These are phyloP conservation scores for Coregonus clupeaformis DNA, from an alignment of 2,113 vertebrate species.

Conservation along the genomic window DNA sequence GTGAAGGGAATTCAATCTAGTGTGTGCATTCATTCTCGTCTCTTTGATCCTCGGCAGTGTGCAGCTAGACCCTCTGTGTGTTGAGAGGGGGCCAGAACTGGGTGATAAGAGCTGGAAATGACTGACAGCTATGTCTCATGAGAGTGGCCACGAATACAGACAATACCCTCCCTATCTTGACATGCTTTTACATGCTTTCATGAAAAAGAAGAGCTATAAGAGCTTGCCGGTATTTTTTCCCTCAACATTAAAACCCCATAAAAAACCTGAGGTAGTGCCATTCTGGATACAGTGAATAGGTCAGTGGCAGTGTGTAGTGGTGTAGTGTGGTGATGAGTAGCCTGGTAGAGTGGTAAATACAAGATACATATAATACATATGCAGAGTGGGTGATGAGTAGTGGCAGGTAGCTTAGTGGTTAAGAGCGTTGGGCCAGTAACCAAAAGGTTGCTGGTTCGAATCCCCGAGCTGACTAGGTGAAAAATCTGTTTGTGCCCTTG, in stretches of 20 bases:
- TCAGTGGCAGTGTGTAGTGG: neutral
- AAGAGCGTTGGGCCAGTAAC: no score
- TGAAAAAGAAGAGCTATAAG: neutral
- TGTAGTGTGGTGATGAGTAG: neutral
- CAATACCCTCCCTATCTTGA: neutral
- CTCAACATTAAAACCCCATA: no score
- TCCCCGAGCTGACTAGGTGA: no score
- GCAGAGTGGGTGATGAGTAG: neutral
- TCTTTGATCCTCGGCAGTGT: neutral
- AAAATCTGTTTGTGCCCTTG: no score
- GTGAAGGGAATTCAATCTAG: neutral
- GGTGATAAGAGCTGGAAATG: constrained; percentile 34
- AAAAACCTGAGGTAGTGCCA: no score
- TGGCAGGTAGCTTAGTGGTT: neutral
- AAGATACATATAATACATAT: no score
- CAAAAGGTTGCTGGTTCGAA: no score
- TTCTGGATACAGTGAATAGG: no score
- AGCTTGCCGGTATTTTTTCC: no score
- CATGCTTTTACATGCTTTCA: constrained; percentile 1
- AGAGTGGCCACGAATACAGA: neutral
- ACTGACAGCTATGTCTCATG: neutral
- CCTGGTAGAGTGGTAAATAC: no score
- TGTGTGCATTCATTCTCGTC: constrained; percentile 5
- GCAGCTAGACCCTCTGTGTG: constrained; percentile 22
- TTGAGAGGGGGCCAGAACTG: constrained; percentile 28